Evolutionary conservation across 2,113 vertebrate species (phyloP), one percentile per base, ranked within the genome.

Genomic region (Lepidothrix coronata): DNA sequence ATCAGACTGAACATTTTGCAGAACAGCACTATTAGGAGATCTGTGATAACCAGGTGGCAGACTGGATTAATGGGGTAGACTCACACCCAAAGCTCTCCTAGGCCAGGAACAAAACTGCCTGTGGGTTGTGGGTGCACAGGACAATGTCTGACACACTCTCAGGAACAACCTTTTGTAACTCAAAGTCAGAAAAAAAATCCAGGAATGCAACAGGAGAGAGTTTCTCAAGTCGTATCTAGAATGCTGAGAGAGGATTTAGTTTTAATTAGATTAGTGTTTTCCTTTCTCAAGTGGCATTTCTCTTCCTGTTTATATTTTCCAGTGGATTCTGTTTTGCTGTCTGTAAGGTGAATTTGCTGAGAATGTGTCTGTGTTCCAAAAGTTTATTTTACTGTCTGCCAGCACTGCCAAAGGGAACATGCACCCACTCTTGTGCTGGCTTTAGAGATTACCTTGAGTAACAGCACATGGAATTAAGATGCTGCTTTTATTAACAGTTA

Each of bases 1-100:
- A 85, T 93, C 62, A 70, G 93, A 20, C 54, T 13, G 77, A 91
- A 86, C 62, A 76, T 96, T 95, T 94, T 96, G 91, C 95, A 89
- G 84, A 95, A 24, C 88, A 94, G 93, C 81, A 71, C 58, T 89
- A 12, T 76, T 73, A 85, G 82, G 81, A 88, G 93, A 48, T 95
- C 19, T 95, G 82, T 70, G 89, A 85, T 93, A 95, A 95, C 93
- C 70, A 49, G 46, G 48, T 73, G 82, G 85, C 92, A 96, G 89
- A 83, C 85, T 88, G 85, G 78, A 91, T 96, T 96, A 95, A 86
- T 35, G 55, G 46, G 44, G 75, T 59, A 71, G 63, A 41, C 55
- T 80, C 61, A 59, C 21, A 48, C 72, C 59, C 68, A 93, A 85
- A 92, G 90, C 85, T 92, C 78, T 91, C 30, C 68, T 83, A 55